phyloP scores from a whole-genome alignment of 2,797 vertebrate species.

The Mallotus villosus region DNA sequence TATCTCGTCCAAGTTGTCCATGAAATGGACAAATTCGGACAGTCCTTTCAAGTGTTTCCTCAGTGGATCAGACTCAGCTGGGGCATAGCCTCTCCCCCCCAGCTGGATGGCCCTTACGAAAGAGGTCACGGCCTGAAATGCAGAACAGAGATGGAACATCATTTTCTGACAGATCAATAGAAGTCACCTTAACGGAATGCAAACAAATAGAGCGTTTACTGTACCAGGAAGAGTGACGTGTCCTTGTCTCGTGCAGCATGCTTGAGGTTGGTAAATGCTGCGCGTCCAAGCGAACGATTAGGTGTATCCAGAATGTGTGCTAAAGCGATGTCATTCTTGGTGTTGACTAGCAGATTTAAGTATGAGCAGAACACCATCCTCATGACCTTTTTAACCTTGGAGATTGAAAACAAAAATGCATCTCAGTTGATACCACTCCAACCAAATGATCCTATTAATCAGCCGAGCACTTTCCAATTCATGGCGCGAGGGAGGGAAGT shows the following conservation, averaged over 20 bases:
- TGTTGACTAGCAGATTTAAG: conserved; percentile 88
- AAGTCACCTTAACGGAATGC: too few species aligned
- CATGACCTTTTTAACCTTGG: conserved; percentile 72
- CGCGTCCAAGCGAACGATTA: conserved; percentile 79
- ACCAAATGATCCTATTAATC: background rate
- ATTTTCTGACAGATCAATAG: too few species aligned
- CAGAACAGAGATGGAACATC: conserved; percentile 20
- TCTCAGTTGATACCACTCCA: background rate
- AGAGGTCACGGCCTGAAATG: conserved; percentile 82
- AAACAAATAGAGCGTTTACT: conserved; percentile 23
- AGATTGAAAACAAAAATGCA: background rate
- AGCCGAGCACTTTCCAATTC: background rate
- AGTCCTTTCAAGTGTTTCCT: conserved; percentile 87
- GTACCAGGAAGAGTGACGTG: conserved; percentile 90
- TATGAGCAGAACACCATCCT: conserved; percentile 86
- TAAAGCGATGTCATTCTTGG: conserved; percentile 87
- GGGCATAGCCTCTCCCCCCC: conserved; percentile 88
- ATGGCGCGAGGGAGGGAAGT: background rate
- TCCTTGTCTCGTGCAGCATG: conserved; percentile 73
- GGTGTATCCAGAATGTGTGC: conserved; percentile 85
- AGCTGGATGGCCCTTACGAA: conserved; percentile 90
- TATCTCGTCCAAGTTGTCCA: conserved; percentile 89
- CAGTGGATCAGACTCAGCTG: conserved; percentile 83
- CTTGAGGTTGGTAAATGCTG: conserved; percentile 88
- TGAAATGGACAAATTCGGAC: conserved; percentile 84